Evolutionary conservation across 2,113 vertebrate genomes (phyloP), one percentile per base, ranked within the genome.

Genomic region (Platysteira castanea): DNA sequence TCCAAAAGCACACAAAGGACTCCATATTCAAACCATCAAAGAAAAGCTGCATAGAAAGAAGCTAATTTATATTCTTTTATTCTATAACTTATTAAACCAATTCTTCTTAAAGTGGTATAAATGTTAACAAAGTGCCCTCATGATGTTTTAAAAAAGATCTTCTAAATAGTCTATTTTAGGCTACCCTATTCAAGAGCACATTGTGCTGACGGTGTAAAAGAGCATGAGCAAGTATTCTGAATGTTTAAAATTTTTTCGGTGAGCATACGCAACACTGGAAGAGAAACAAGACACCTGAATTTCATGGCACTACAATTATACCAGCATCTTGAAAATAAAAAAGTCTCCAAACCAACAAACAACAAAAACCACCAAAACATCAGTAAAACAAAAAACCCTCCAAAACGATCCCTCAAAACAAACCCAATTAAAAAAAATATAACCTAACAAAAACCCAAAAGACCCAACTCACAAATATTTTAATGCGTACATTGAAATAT

Each of bases 371-470:
- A 15, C 22, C 17, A 16, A 47, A 69, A 59, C 10, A 31, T 1
- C 64, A 71, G 5, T 12, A 42, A 39, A 69, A 20, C 1, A 18
- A 37, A 27, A 53, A 33, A 3, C 2, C 9, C 9, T 27, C 13
- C 10, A 37, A 46, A 71, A 39, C 1, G 37, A 30, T 6, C 10
- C 17, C 16, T 13, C 28, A 60, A 61, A 50, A 68, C 24, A 10
- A 5, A 1, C 16, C 7, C 4, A 28, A 28, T 16, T 42, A 42
- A 42, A 4, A 49, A 7, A 49, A 15, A 31, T n/a, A 7, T 17
- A 39, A 0, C 3, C 6, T 16, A 35, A 28, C 2, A 39, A 33
- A 64, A 22, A 0, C 7, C 13, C 10, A 49, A 9, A 87, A 31
- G 30, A 10, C 8, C 4, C 44, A 56, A 71, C 6, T 31, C 22